Evolutionary conservation across 2,797 vertebrate species (phyloP).

Genomic region (Tenualosa thibaudeaui): DNA sequence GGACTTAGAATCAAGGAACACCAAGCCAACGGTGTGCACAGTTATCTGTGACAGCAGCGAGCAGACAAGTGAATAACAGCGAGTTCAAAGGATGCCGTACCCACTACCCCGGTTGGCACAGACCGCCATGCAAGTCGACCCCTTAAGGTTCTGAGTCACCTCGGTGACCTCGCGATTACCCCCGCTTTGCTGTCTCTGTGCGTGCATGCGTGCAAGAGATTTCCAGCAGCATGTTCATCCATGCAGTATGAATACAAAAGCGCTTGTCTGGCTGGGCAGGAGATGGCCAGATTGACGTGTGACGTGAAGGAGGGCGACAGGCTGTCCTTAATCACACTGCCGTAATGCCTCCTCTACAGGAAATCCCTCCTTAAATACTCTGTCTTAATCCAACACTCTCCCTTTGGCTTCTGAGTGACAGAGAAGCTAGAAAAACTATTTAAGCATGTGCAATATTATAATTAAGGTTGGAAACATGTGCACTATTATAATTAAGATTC

Average conservation of each 20-base stretch:
- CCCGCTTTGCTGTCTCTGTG: not conserved
- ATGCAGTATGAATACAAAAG: not conserved
- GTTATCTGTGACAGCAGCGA: not conserved
- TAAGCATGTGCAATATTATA: not conserved
- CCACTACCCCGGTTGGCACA: not conserved
- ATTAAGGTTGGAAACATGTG: no score
- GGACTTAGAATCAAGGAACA: not conserved
- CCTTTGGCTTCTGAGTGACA: not conserved
- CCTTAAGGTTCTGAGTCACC: not conserved
- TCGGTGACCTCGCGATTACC: not conserved
- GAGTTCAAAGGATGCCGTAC: not conserved
- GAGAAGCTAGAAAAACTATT: not conserved
- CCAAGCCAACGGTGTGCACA: not conserved
- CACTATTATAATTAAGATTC: no score
- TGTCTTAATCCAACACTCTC: slow-evolving; percentile 12
- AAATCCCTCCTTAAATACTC: slow-evolving; percentile 9
- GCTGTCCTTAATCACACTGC: slow-evolving; percentile 13
- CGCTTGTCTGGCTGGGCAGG: not conserved
- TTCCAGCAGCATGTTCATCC: slow-evolving; percentile 8
- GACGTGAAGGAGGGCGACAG: slow-evolving; percentile 33
- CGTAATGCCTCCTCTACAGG: not conserved
- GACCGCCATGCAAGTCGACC: not conserved
- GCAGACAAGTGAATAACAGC: not conserved
- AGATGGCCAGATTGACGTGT: slow-evolving; percentile 32
- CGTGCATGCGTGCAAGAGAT: not conserved